Conservation (phyloP, 2,113 vertebrate genomes). For the Solea senegalensis region DNA sequence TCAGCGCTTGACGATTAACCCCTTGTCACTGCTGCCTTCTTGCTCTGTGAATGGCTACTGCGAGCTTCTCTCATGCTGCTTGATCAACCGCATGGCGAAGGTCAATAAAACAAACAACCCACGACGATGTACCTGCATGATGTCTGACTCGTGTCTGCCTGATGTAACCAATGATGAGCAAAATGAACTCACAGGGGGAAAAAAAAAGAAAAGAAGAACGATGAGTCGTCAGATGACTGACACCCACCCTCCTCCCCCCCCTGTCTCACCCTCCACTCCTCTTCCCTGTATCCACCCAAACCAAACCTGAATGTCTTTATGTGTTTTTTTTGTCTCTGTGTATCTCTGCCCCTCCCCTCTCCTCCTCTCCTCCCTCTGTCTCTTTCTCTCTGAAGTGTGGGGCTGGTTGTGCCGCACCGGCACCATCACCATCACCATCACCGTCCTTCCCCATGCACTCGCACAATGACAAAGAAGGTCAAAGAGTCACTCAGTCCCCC, state of each 20-base stretch:
- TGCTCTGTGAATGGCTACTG: slow-evolving; percentile 55
- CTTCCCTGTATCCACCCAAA: slow-evolving; percentile 16
- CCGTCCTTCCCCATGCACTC: not conserved
- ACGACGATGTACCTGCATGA: slow-evolving; percentile 54
- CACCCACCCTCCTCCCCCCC: slow-evolving; percentile 26
- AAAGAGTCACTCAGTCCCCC: slow-evolving; percentile 10
- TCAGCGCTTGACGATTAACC: not conserved
- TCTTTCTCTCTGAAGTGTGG: slow-evolving; percentile 21
- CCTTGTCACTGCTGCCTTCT: slow-evolving; percentile 15
- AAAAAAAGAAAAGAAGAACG: slow-evolving; percentile 21
- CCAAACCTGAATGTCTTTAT: slow-evolving; percentile 33
- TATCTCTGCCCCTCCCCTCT: not conserved
- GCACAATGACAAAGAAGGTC: slow-evolving; percentile 25
- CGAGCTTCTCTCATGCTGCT: slow-evolving; percentile 51
- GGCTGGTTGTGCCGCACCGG: slow-evolving; percentile 6
- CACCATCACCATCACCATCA: not conserved
- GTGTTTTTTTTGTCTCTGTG: slow-evolving; percentile 29
- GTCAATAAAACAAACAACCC: not conserved
- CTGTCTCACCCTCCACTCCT: slow-evolving; percentile 27
- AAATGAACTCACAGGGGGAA: not conserved
- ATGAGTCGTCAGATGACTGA: slow-evolving; percentile 40
- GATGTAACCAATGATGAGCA: slow-evolving; percentile 23
- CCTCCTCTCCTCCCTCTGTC: not conserved
- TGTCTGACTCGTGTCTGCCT: slow-evolving; percentile 44
- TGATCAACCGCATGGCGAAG: slow-evolving; percentile 56